phyloP scores from a whole-genome alignment of 2,888 invertebrate species.

The Patella pellucida region DNA sequence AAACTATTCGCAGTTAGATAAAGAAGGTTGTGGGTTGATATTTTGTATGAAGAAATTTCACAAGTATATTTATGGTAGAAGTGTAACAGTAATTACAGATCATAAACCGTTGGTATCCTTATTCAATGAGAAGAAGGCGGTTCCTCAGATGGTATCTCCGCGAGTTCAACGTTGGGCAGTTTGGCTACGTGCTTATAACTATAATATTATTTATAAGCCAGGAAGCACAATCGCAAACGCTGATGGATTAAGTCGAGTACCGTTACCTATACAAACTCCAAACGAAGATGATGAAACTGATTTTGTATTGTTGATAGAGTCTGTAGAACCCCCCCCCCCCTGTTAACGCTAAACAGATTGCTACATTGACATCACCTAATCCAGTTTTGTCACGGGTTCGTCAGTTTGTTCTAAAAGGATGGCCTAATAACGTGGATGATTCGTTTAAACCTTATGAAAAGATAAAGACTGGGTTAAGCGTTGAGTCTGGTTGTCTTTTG shows the following conservation, averaged over 20 bases:
- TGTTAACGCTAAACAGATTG: conserved; percentile 22
- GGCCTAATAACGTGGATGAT: conserved; percentile 15
- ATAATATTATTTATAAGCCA: too few relatives aligned
- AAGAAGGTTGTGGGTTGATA: too few relatives aligned
- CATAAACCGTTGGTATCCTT: conserved; percentile 17
- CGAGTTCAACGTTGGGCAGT: too few relatives aligned
- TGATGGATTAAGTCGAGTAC: too few relatives aligned
- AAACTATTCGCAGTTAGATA: neutral
- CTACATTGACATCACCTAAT: conserved; percentile 26
- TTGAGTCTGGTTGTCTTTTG: conserved; percentile 47
- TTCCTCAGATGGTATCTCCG: neutral
- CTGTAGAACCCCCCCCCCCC: conserved; percentile 58
- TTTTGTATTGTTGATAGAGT: conserved; percentile 27
- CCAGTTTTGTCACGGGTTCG: conserved; percentile 28
- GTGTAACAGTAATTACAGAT: conserved; percentile 14
- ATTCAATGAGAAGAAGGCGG: conserved; percentile 8
- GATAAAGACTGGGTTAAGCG: conserved; percentile 32
- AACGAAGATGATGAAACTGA: conserved; percentile 19
- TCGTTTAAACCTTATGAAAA: conserved; percentile 28
- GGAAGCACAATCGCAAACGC: too few relatives aligned
- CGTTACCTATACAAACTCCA: neutral
- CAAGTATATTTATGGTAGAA: too few relatives aligned
- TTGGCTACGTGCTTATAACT: too few relatives aligned
- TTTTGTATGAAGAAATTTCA: too few relatives aligned
- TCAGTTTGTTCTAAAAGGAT: conserved; percentile 28